phyloP scores from a whole-genome alignment of 2,113 vertebrate genomes.

The Calypte anna region DNA sequence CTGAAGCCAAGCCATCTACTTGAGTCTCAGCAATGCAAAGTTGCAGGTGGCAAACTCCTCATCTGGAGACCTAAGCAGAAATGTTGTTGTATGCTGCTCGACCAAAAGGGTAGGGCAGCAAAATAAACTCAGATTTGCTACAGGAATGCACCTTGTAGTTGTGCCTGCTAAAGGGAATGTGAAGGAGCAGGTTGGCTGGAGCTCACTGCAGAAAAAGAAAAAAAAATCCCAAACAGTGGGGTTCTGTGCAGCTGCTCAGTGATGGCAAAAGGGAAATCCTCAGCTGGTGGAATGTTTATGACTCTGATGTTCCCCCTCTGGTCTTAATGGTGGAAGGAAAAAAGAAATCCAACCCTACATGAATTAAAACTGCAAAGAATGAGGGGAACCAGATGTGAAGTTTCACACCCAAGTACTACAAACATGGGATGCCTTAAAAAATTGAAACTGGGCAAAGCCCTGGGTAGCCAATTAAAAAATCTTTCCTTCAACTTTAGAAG shows the following conservation, averaged over 20 bases:
- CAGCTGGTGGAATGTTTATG: neutral
- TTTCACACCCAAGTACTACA: neutral
- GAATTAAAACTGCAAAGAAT: neutral
- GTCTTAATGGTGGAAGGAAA: neutral
- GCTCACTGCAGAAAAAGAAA: neutral
- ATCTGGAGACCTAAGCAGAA: neutral
- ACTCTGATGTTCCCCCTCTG: neutral
- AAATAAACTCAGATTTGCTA: neutral
- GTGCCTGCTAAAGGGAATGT: neutral
- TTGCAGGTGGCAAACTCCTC: accelerated
- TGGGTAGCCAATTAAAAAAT: neutral
- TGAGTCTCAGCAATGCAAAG: neutral
- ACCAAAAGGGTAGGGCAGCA: neutral
- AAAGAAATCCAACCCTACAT: accelerated
- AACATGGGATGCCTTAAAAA: neutral
- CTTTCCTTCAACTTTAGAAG: neutral
- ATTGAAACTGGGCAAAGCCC: neutral
- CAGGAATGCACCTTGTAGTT: neutral
- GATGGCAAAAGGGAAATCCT: neutral
- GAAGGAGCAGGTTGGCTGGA: neutral
- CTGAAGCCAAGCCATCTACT: neutral
- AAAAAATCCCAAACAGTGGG: neutral
- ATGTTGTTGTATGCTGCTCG: neutral
- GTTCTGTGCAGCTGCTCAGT: neutral
- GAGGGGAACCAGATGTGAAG: neutral